Evolutionary conservation across 2,113 vertebrate genomes (phyloP), one percentile per base, ranked within the genome.

Genomic region (Probosciger aterrimus): DNA sequence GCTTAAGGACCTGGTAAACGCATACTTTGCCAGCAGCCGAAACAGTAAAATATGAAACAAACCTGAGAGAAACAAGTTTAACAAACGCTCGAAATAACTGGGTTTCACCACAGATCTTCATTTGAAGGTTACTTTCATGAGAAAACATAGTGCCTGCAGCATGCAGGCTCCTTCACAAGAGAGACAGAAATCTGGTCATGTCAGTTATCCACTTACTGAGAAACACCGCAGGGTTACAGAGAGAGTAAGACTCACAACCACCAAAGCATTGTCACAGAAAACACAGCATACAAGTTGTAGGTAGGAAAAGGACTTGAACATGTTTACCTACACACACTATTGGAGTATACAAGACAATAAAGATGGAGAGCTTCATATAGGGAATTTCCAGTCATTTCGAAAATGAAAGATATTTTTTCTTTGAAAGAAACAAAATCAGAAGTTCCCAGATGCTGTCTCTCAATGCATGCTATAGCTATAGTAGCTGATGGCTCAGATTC

Each of bases 301-400:
- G 46, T 19, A 44, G 75, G 63, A 80, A 47, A 53, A 63, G 22
- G 20, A 43, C 31, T 30, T 73, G 31, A 87, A 55, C 4, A 2
- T 11, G 39, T 69, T 85, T 64, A 43, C 53, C 80, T 83, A 73
- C 37, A 52, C 15, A 19, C 0, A 4, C 37, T 65, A 53, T 2
- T 75, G 92, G 79, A 96, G 80, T 83, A 92, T 9, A 62, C 18
- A 24, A 82, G 27, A 18, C 25, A 18, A 55, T 49, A 55, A 19
- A 46, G 70, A 73, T 18, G 4, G 44, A 89, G n/a, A 90, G 62
- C 18, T 93, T 93, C 30, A 31, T 35, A 53, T 3, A 84, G 47
- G 74, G 86, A 73, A 82, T 76, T 92, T 87, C 52, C 86, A 92
- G 81, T 82, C 65, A 84, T 82, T 92, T 50, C 71, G 65, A 92